Evolutionary conservation across 2,888 invertebrate genomes (phyloP).

Genomic region (Lamproptera curius): DNA sequence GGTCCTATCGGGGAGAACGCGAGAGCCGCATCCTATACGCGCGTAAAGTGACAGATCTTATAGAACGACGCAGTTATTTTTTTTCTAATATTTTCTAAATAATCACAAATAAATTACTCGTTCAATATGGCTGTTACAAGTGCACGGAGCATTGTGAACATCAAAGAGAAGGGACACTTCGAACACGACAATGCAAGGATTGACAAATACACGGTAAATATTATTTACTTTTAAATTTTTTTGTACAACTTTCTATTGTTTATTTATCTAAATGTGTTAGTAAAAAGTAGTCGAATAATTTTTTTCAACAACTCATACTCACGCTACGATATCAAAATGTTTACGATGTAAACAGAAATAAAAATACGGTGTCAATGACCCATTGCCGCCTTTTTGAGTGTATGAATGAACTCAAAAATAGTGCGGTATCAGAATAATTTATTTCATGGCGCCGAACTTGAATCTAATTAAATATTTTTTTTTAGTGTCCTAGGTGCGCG

Average conservation of each 20-base stretch:
- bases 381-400: neutral
- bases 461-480: conserved; percentile 10
- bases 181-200: conserved; percentile 64
- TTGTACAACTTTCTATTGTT: neutral
- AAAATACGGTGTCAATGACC: conserved; percentile 8
- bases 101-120: conserved; percentile 15
- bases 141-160: conserved; percentile 60
- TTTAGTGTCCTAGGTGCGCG: neutral
- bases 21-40: conserved; percentile 55
- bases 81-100: conserved; percentile 13
- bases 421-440: neutral
- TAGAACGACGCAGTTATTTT: conserved; percentile 32
- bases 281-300: neutral
- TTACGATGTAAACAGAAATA: neutral
- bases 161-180: conserved; percentile 64
- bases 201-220: conserved; percentile 68
- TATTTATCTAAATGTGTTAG: neutral
- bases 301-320: neutral
- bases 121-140: conserved; percentile 66
- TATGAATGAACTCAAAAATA: conserved; percentile 10
- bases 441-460: conserved; percentile 4
- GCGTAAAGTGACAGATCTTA: conserved; percentile 58
- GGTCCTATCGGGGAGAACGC: conserved; percentile 57
- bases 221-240: neutral
- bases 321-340: neutral